Conservation (phyloP, 2,113 vertebrate species). For the Osmerus eperlanus region DNA sequence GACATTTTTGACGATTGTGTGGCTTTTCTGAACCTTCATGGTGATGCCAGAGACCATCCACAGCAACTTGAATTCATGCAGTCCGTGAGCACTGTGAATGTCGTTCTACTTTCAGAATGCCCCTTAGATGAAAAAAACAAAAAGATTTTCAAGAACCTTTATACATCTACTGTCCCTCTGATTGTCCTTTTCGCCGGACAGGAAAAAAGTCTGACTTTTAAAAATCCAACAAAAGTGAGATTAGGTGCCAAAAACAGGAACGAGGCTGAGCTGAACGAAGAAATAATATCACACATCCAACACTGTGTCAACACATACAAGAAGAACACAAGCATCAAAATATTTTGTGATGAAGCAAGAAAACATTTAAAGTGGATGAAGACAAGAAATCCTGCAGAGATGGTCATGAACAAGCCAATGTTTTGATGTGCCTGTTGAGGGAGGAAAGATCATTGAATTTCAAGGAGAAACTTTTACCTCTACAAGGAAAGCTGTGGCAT, state of each 20-base stretch:
- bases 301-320: slow-evolving; percentile 24
- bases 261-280: slow-evolving; percentile 39
- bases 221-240: slow-evolving; percentile 14
- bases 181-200: slow-evolving; percentile 40
- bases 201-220: neutral
- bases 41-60: slow-evolving; percentile 48
- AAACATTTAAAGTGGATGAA: slow-evolving; percentile 53
- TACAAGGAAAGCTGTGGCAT: slow-evolving; percentile 62
- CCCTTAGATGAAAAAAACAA: slow-evolving; percentile 38
- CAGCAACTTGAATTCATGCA: slow-evolving; percentile 60
- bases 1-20: slow-evolving; percentile 48
- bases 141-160: slow-evolving; percentile 36
- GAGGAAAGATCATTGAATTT: no score
- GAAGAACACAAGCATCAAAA: slow-evolving; percentile 25
- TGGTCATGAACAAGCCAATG: slow-evolving; percentile 31
- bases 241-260: slow-evolving; percentile 45
- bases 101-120: slow-evolving; percentile 58
- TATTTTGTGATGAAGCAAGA: slow-evolving; percentile 32
- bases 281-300: slow-evolving; percentile 47
- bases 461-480: slow-evolving; percentile 43
- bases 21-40: slow-evolving; percentile 61
- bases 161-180: slow-evolving; percentile 27
- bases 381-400: slow-evolving; percentile 29
- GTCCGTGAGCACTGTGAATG: slow-evolving; percentile 53
- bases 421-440: slow-evolving; percentile 41